A percentile compares a stretch with the other conserved stretches of the same genome.
Evolutionary conservation across 2,888 invertebrate genomes (phyloP).

Genomic region (Euplexia lucipara): DNA sequence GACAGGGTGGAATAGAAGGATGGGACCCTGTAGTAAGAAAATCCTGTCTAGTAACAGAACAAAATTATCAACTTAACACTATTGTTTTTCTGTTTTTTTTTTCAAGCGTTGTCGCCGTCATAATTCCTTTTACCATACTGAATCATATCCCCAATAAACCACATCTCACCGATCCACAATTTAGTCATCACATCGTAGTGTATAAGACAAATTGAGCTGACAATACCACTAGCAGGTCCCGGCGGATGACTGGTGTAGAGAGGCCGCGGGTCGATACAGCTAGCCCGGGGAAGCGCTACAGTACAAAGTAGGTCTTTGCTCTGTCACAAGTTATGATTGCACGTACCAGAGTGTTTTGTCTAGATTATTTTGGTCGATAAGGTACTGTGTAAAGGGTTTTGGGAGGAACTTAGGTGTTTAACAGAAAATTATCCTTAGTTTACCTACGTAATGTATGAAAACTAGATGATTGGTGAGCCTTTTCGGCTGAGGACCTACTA

Average conservation of each 20-base stretch:
- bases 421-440: too few relatives aligned
- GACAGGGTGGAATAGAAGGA: too few relatives aligned
- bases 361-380: conserved; percentile 27
- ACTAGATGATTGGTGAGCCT: too few relatives aligned
- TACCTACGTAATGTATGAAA: neutral
- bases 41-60: too few relatives aligned
- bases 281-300: conserved; percentile 70
- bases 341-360: conserved; percentile 20
- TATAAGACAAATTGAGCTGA: conserved; percentile 56
- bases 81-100: neutral
- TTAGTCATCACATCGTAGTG: conserved; percentile 30
- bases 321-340: conserved; percentile 56
- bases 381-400: neutral
- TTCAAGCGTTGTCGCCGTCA: neutral
- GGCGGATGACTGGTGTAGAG: conserved; percentile 38
- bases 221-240: conserved; percentile 51
- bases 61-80: too few relatives aligned
- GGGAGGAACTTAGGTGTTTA: neutral
- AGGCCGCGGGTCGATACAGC: conserved; percentile 78
- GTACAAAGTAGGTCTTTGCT: conserved; percentile 60
- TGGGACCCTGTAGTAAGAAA: too few relatives aligned
- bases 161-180: neutral
- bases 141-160: neutral
- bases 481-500: neutral
- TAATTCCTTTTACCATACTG: neutral